Conservation (phyloP, 2,113 vertebrate species). For the Alligator mississippiensis region DNA sequence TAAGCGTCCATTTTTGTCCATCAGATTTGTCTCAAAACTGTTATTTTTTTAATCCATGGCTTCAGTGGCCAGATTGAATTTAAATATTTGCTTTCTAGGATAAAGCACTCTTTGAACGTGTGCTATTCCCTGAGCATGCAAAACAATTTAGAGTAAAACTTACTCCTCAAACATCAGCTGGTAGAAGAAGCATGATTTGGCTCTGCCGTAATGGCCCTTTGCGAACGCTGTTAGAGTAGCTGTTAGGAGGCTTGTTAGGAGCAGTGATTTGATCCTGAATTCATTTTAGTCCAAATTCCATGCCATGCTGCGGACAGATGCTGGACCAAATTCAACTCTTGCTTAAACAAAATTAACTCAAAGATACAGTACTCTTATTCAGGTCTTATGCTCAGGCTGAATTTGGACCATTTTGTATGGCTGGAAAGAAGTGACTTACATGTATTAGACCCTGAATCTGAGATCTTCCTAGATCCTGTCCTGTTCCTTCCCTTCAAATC, state of each 20-base stretch:
- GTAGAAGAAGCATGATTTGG: not conserved
- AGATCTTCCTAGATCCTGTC: not conserved
- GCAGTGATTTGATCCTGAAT: not conserved
- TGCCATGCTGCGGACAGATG: rapidly evolving
- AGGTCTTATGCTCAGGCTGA: not conserved
- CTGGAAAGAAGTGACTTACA: rapidly evolving
- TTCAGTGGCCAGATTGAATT: not conserved
- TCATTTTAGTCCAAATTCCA: not conserved
- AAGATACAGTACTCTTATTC: not conserved
- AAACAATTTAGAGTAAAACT: not conserved
- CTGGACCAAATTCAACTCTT: rapidly evolving
- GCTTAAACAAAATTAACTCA: not conserved
- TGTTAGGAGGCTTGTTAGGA: not conserved
- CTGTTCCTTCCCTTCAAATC: not conserved
- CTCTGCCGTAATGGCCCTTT: not conserved
- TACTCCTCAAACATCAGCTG: not conserved
- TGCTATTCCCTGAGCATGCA: rapidly evolving
- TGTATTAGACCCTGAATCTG: rapidly evolving
- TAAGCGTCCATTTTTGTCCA: not conserved
- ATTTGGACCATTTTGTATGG: not conserved
- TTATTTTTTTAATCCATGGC: not conserved
- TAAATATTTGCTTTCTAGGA: not conserved
- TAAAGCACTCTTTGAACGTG: not conserved
- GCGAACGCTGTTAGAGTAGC: not conserved
- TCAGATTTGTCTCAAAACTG: not conserved